Evolutionary conservation across 2,888 invertebrate genomes (phyloP).

Genomic region (Ditula angustiorana): DNA sequence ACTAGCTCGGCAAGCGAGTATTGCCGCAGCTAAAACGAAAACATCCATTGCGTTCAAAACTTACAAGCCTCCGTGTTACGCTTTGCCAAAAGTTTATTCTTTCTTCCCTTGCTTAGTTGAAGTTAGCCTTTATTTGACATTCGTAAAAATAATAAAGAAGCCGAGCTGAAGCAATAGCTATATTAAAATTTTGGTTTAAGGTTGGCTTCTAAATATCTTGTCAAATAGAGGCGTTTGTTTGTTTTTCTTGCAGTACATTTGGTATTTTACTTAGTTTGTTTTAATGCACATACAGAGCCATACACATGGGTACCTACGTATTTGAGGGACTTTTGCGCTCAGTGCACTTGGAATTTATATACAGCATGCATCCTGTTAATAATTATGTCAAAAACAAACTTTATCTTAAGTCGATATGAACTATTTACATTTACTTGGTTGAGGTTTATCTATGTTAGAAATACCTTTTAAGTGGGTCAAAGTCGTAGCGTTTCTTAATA

Average conservation of each 20-base stretch:
- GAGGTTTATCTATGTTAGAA: background rate
- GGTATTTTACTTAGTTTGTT: background rate
- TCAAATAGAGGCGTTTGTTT: background rate
- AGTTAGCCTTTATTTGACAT: background rate
- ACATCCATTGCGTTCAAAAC: slow-evolving; percentile 61
- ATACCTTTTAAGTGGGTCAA: background rate
- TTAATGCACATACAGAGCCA: background rate
- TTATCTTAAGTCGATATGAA: background rate
- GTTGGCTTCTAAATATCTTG: background rate
- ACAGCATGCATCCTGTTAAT: slow-evolving; percentile 25
- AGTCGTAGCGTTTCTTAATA: too few relatives aligned
- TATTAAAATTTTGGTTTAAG: background rate
- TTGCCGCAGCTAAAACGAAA: slow-evolving; percentile 81
- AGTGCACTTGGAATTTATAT: slow-evolving; percentile 4
- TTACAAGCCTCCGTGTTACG: slow-evolving; percentile 1
- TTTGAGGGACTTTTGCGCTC: background rate
- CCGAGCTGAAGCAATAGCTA: background rate
- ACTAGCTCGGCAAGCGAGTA: slow-evolving; percentile 81
- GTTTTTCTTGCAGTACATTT: background rate
- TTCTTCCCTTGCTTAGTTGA: background rate
- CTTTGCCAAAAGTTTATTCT: background rate
- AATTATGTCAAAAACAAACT: background rate
- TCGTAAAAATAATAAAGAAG: background rate
- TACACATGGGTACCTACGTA: background rate
- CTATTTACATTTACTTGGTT: background rate